These are phyloP conservation scores for Solenopsis invicta DNA, from an alignment of 1,140 invertebrate species.

Conservation along the genomic window DNA sequence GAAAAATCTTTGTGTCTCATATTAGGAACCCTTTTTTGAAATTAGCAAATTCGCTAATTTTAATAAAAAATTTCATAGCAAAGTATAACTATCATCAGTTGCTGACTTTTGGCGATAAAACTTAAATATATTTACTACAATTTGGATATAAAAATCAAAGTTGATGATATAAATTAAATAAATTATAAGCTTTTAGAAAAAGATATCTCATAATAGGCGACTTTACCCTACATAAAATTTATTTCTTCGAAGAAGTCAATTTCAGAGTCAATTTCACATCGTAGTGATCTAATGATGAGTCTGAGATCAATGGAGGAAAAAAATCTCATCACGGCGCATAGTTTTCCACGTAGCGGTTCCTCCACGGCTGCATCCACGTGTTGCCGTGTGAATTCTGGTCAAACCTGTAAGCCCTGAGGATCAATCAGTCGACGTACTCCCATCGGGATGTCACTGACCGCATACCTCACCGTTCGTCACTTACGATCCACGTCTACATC, in stretches of 20 bases:
- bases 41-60: too few relatives aligned
- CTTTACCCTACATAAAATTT: too few relatives aligned
- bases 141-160: too few relatives aligned
- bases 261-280: constrained; percentile 2
- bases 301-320: not conserved
- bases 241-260: not conserved
- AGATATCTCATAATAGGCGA: too few relatives aligned
- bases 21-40: too few relatives aligned
- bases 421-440: constrained; percentile 60
- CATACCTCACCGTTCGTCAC: constrained; percentile 72
- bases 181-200: too few relatives aligned
- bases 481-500: constrained; percentile 69
- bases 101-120: too few relatives aligned
- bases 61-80: too few relatives aligned
- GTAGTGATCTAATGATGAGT: not conserved
- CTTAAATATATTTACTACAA: too few relatives aligned
- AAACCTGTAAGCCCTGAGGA: constrained; percentile 81
- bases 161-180: too few relatives aligned
- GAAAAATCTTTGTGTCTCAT: too few relatives aligned
- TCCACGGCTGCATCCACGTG: constrained; percentile 62
- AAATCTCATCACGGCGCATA: constrained; percentile 48
- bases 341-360: constrained; percentile 73
- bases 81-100: too few relatives aligned
- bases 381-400: constrained; percentile 82
- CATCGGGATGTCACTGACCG: constrained; percentile 82